Evolutionary conservation across 2,888 invertebrate genomes (phyloP).

Genomic region (Phortica magna): DNA sequence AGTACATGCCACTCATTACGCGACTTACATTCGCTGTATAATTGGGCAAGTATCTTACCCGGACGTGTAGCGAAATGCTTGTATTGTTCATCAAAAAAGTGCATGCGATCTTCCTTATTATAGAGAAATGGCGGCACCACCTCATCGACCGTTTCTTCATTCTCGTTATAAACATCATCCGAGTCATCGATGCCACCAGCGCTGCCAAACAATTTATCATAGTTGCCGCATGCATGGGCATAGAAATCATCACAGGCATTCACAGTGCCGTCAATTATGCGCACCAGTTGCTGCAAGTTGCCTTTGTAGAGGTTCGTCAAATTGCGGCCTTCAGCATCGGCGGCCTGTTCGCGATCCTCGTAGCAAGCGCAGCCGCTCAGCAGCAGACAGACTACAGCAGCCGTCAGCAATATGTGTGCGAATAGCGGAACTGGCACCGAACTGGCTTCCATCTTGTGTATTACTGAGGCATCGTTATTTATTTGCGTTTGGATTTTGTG

Average conservation of each 20-base stretch:
- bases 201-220: constrained; percentile 34
- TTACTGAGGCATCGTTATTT: background rate
- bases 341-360: background rate
- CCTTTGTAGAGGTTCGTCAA: constrained; percentile 63
- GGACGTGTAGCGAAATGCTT: constrained; percentile 61
- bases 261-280: constrained; percentile 56
- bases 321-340: background rate
- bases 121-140: constrained; percentile 69
- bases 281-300: constrained; percentile 62
- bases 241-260: constrained; percentile 72
- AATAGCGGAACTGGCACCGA: background rate
- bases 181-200: background rate
- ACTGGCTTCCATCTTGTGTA: background rate
- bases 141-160: constrained; percentile 32
- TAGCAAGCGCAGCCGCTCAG: background rate
- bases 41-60: constrained; percentile 60
- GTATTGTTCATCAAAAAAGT: constrained; percentile 64
- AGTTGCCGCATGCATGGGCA: constrained; percentile 71
- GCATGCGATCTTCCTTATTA: constrained; percentile 70
- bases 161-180: background rate
- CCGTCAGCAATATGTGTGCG: background rate
- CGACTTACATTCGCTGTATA: constrained; percentile 65
- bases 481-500: background rate
- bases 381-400: no score
- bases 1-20: constrained; percentile 37